Evolutionary conservation across 1,140 invertebrate genomes (phyloP), one percentile per base, ranked within the genome.

Genomic region (Drosophila orena): DNA sequence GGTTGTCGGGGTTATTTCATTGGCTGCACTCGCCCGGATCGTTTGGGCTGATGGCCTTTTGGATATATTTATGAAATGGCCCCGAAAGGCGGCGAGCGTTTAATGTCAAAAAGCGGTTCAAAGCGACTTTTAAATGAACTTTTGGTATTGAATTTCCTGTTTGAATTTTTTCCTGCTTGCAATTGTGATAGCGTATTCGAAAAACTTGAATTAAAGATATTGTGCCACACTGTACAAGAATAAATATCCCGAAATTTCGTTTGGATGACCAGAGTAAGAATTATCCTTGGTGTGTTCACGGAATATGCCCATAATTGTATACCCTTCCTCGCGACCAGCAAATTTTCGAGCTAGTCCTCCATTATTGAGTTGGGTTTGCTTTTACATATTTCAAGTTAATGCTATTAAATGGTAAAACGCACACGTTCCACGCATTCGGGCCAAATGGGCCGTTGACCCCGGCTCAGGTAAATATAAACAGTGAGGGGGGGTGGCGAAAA

Each of bases 351-450:
- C 56, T 44, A 15, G 54, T 46, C 40, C 22, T 37, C 30, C 38
- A 65, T 77, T 73, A 77, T 71, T 88, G 53, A 64, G 74, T 53
- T 54, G 43, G 34, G 46, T 60, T 40, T 69, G 70, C 55, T 78
- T 71, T 47, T 69, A 73, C 79, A 76, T 73, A 83, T 88, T 83
- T 83, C 54, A 75, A 65, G 58, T 68, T 83, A 88, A 86, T 88
- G 59, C 75, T 52, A 83, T 83, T 83, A 79, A 88, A 86, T 70
- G 46, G 57, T 76, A 72, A 86, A 76, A 71, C 70, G 77, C 79
- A 60, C 79, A 86, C 79, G 75, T 61, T 78, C 42, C 79, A 46
- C 57, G 40, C 53, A 46, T 40, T 61, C 17, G 27, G 11, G 37
- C 14, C 47, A 34, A 40, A 27, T 24, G 37, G 49, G 46, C 44